These are phyloP conservation scores for Orycteropus afer DNA, from an alignment of 2,113 vertebrate genomes.

Conservation along the genomic window DNA sequence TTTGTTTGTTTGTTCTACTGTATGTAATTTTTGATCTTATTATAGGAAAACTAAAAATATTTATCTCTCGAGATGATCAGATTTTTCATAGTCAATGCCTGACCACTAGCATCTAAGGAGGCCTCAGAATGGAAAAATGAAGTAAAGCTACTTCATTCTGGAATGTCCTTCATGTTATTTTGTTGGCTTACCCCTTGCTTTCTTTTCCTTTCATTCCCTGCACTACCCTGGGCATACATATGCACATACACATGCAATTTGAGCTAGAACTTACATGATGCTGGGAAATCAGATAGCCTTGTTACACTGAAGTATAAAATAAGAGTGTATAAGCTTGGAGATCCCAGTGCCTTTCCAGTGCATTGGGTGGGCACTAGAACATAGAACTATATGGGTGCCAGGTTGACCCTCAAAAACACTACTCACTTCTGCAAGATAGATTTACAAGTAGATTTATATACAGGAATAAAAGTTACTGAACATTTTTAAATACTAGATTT, in stretches of 20 bases:
- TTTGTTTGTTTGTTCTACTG: not conserved
- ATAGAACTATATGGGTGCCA: not conserved
- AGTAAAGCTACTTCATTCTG: not conserved
- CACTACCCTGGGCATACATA: rapidly evolving
- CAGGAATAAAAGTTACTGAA: not conserved
- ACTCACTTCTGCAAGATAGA: not conserved
- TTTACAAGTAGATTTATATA: not conserved
- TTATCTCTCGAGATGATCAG: not conserved
- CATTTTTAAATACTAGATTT: not conserved
- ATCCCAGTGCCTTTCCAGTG: not conserved
- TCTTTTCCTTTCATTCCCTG: not conserved
- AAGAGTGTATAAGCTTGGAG: not conserved
- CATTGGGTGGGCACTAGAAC: rapidly evolving
- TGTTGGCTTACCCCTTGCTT: not conserved
- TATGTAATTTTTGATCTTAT: too few species aligned
- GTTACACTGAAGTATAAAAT: too few species aligned
- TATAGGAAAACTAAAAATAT: constrained; percentile 1
- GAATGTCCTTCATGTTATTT: not conserved
- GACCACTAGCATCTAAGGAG: not conserved
- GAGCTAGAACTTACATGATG: not conserved
- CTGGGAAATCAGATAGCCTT: not conserved
- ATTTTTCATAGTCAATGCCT: not conserved
- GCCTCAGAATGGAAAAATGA: not conserved
- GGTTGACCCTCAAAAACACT: not conserved
- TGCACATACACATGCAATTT: rapidly evolving